Evolutionary conservation across 1,140 invertebrate species (phyloP).

Genomic region (Nylanderia fulva): DNA sequence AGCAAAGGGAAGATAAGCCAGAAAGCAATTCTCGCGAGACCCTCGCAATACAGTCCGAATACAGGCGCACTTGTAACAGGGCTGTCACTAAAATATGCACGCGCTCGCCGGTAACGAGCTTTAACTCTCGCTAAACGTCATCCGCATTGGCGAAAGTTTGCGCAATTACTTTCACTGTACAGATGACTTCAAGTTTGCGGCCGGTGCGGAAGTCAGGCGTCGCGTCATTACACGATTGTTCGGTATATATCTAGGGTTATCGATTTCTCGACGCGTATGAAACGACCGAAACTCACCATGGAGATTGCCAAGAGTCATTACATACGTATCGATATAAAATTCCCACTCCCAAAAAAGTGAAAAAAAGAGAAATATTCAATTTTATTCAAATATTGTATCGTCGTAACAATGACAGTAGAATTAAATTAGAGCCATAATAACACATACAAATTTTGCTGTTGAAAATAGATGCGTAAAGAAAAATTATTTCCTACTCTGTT

Average conservation of each 20-base stretch:
- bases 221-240: conserved; percentile 17
- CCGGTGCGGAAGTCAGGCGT: conserved; percentile 29
- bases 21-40: conserved; percentile 37
- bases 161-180: conserved; percentile 52
- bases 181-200: conserved; percentile 51
- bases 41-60: conserved; percentile 41
- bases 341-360: neutral
- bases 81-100: conserved; percentile 47
- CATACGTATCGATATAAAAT: neutral
- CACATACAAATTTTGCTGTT: neutral
- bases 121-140: conserved; percentile 52
- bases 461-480: neutral
- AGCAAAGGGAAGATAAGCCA: neutral
- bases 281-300: neutral
- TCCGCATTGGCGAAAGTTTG: conserved; percentile 47
- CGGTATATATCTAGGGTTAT: conserved; percentile 6
- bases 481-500: neutral
- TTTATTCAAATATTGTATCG: neutral
- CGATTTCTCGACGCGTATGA: conserved; percentile 21
- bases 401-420: neutral
- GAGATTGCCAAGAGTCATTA: conserved; percentile 18
- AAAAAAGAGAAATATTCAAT: neutral
- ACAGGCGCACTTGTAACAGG: conserved; percentile 23
- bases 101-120: conserved; percentile 33
- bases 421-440: neutral